Base-by-base conservation (phyloP, 2,888 invertebrate species). In the Druceiella hillmani region DNA sequence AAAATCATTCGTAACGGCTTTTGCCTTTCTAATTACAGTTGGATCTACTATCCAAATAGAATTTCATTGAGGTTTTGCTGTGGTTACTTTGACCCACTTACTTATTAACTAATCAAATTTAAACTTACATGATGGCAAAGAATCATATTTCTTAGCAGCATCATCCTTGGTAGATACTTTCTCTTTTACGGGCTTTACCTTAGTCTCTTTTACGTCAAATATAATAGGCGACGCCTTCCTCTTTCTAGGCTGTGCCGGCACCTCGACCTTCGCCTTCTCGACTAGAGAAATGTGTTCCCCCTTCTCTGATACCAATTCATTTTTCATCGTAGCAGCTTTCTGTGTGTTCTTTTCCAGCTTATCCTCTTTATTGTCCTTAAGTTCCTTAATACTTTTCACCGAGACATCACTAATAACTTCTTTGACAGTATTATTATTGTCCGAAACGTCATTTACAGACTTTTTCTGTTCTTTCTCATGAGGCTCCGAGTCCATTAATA, bases 191-290 rank as follows among this genome's bases (percentile, higher is more conserved):
- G 26, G 29, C 20, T 13, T 45, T 46, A 20, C 38, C 13, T 61
- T 41, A 51, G 57, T 47, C 49, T 61, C 64, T 6, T 51, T 52
- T 5, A 66, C 62, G 50, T 74, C 65, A 50, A 77, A 78, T 24
- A 78, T 64, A 38, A 78, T 78, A 1, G 78, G 78, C 1, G 77
- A 77, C 2, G 71, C 74, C 38, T 61, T 65, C 41, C 64, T 62
- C 45, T 64, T 70, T 38, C 64, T 69, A 1, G 46, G 49, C 10
- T 54, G 51, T 2, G 55, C 54, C 3, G 51, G 39, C 12, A 52
- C 52, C 15, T 14, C 25, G 3, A 13, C 30, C 2, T 7, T 3
- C 10, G 2, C 13, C 33, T 15, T 20, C 6, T n/a, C 2, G 7
- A 7, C n/a, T n/a, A n/a, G n/a, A n/a, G n/a, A n/a, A n/a, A n/a